These are phyloP conservation scores for Abscondita cerata DNA, from an alignment of 2,888 invertebrate genomes.

Conservation along the genomic window DNA sequence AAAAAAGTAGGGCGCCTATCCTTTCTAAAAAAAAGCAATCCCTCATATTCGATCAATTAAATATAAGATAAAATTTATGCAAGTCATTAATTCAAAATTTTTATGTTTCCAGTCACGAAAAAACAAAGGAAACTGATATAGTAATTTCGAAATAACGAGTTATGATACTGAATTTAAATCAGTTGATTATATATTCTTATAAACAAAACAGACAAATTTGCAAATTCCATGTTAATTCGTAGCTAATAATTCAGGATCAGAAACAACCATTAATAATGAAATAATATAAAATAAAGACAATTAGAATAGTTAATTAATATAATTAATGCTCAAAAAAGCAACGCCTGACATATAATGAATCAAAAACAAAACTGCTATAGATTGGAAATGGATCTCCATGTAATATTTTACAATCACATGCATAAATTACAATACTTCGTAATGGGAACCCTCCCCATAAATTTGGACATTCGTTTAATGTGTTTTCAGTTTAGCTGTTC, in stretches of 20 bases:
- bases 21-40: background rate
- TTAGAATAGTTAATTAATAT: slow-evolving; percentile 2
- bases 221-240: slow-evolving; percentile 2
- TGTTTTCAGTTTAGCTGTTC: slow-evolving; percentile 46
- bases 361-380: slow-evolving; percentile 24
- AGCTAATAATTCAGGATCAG: background rate
- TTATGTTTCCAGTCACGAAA: slow-evolving; percentile 8
- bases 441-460: slow-evolving; percentile 36
- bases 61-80: background rate
- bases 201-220: slow-evolving; percentile 9
- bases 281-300: background rate
- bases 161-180: slow-evolving; percentile 9
- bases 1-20: too few relatives aligned
- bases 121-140: slow-evolving; percentile 8
- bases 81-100: slow-evolving; percentile 4
- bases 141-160: slow-evolving; percentile 9
- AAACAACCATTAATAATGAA: background rate
- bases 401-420: slow-evolving; percentile 36
- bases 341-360: background rate
- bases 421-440: slow-evolving; percentile 36
- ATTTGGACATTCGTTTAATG: slow-evolving; percentile 46
- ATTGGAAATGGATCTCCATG: slow-evolving; percentile 37
- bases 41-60: slow-evolving; percentile 4
- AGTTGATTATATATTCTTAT: slow-evolving; percentile 9
- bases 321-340: background rate